A percentile compares a stretch with the other conserved stretches of the same genome.
phyloP scores from a whole-genome alignment of 2,113 vertebrate genomes.

The Probosciger aterrimus region DNA sequence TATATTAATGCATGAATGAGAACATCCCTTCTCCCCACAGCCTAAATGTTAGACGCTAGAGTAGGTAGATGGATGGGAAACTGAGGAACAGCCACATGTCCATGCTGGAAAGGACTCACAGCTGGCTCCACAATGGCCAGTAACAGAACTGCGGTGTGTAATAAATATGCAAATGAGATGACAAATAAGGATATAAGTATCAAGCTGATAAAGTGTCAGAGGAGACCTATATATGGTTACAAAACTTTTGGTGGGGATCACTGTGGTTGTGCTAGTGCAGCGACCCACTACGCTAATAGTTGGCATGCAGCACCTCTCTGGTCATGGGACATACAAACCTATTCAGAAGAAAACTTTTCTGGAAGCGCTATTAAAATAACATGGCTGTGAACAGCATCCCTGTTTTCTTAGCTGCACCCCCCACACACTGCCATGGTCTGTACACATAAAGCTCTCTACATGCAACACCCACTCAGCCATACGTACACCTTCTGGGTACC shows the following conservation, averaged over 20 bases:
- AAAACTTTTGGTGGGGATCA: not conserved
- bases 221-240: fast-evolving
- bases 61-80: not conserved
- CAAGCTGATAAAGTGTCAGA: not conserved
- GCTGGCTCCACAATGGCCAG: not conserved
- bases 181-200: not conserved
- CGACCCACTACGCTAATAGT: not conserved
- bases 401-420: not conserved
- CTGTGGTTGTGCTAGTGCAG: not conserved
- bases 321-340: not conserved
- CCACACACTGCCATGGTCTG: not conserved
- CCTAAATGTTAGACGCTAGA: not conserved
- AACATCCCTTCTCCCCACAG: not conserved
- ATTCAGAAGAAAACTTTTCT: not conserved
- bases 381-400: not conserved
- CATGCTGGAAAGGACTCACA: not conserved
- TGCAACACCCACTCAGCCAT: not conserved
- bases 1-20: not conserved
- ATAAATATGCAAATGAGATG: not conserved
- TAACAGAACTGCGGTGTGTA: not conserved
- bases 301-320: not conserved
- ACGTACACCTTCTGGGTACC: not conserved
- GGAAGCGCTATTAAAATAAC: not conserved
- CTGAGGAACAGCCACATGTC: not conserved
- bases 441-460: not conserved